These are phyloP conservation scores for Hippasteria phrygiana DNA, from an alignment of 53 echinoderm and acorn worm species.

Conservation along the genomic window DNA sequence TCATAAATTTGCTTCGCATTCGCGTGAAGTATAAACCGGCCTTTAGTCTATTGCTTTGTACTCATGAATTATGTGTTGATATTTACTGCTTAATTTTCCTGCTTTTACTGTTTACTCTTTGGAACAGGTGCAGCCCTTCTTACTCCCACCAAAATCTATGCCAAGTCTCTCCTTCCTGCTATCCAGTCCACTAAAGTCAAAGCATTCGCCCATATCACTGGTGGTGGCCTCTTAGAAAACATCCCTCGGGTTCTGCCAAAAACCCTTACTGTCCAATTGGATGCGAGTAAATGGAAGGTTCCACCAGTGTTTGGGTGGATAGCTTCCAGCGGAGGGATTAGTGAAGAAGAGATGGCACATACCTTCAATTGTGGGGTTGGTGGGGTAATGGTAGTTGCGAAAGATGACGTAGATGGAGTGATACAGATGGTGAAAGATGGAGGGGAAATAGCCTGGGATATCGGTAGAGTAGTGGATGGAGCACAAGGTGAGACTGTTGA, in stretches of 20 bases:
- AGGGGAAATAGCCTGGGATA: slow-evolving; percentile 79
- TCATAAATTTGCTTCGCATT: no score
- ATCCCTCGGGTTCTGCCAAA: slow-evolving; percentile 89
- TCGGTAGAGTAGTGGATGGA: slow-evolving; percentile 73
- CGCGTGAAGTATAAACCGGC: no score
- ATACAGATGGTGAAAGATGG: slow-evolving; percentile 65
- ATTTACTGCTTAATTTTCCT: neutral
- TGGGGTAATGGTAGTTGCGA: slow-evolving; percentile 76
- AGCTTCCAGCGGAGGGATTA: slow-evolving; percentile 75
- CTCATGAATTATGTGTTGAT: no score
- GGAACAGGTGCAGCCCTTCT: slow-evolving; percentile 85
- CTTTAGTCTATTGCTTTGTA: no score
- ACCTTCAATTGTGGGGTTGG: slow-evolving; percentile 99
- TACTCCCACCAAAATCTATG: slow-evolving; percentile 95
- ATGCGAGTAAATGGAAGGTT: slow-evolving; percentile 85
- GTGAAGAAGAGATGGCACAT: slow-evolving; percentile 92
- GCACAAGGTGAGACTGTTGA: slow-evolving; percentile 37
- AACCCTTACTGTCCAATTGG: slow-evolving; percentile 81
- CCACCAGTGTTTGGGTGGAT: slow-evolving; percentile 99
- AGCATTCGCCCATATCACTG: slow-evolving; percentile 99
- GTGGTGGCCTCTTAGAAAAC: slow-evolving; percentile 96
- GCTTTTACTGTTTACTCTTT: neutral
- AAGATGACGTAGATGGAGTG: slow-evolving; percentile 69
- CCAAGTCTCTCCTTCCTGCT: slow-evolving; percentile 88
- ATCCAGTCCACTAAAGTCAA: slow-evolving; percentile 82